Evolutionary conservation across 2,113 vertebrate genomes (phyloP), one percentile per base, ranked within the genome.

Genomic region (Stegostoma tigrinum): DNA sequence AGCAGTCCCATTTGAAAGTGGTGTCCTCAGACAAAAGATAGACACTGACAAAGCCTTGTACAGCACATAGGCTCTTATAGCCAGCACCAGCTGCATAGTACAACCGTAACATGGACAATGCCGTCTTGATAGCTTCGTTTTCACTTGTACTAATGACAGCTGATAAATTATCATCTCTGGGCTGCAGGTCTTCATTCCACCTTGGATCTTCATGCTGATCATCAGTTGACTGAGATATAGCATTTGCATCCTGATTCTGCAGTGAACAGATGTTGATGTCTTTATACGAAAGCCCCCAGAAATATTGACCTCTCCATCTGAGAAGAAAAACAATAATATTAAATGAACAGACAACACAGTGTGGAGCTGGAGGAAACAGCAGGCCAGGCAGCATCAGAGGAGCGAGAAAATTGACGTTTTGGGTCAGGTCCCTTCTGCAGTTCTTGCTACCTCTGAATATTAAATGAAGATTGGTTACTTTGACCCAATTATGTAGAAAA

Each of bases 1-100:
- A 96, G 87, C 96, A 96, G 96, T 96, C 96, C 96, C 96, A 96
- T 67, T 95, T 96, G 96, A 96, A 96, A n/a, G 96, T 96, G 55
- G 96, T 96, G 52, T 96, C 96, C 38, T 96, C 96, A 2, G 96
- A 96, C 42, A 96, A 96, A 27, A 96, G 96, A 30, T 96, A 96
- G 52, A 96, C 93, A 67, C 96, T 96, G 95, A 96, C 96, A 64
- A 96, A 86, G 66, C 96, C 96, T 67, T 96, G 83, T 38, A 96
- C 89, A 15, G 96, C 96, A 52, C 96, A 96, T 48, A 96, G 96
- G 66, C 95, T 96, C 64, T 96, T 96, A 95, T 96, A 96, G 86
- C 96, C 96, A 15, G 96, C 96, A 2, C 96, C 96, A 24, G 96
- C 95, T 4, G 96, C 96, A n/a, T 96, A 96, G 90, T 96, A 90